phyloP scores from a whole-genome alignment of 2,888 invertebrate genomes.

The Clanis bilineata region DNA sequence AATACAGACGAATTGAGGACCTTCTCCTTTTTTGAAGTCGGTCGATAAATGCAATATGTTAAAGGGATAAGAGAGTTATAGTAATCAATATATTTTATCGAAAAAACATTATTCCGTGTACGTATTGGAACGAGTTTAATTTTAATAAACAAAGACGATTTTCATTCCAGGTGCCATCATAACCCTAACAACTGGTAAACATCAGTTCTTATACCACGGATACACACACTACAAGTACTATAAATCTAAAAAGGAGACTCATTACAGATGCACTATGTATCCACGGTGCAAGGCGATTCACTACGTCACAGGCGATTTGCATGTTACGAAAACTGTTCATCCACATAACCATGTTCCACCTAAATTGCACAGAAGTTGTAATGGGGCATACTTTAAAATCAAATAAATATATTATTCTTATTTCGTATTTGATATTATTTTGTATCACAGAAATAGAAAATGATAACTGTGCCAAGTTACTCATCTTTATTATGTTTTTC shows the following conservation, averaged over 20 bases:
- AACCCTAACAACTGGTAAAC: not conserved
- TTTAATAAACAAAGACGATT: not conserved
- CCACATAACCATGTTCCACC: not conserved
- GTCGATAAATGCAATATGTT: no score
- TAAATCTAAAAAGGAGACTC: not conserved
- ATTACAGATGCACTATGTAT: not conserved
- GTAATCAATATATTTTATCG: no score
- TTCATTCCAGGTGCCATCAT: not conserved
- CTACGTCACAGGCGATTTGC: not conserved
- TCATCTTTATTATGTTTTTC: no score
- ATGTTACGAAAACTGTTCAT: not conserved
- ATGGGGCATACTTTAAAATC: not conserved
- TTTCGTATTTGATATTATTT: no score
- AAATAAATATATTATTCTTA: no score
- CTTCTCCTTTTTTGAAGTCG: no score
- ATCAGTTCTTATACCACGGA: not conserved
- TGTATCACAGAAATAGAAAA: not conserved
- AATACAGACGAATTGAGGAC: no score
- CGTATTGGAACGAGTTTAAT: not conserved
- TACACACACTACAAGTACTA: constrained; percentile 2
- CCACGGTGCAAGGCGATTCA: not conserved
- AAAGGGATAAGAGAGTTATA: no score
- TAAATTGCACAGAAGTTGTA: not conserved
- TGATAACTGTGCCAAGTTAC: no score
- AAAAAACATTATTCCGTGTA: no score